Base-by-base conservation (phyloP, 2,113 vertebrate genomes). In the Zosterops hypoxanthus region DNA sequence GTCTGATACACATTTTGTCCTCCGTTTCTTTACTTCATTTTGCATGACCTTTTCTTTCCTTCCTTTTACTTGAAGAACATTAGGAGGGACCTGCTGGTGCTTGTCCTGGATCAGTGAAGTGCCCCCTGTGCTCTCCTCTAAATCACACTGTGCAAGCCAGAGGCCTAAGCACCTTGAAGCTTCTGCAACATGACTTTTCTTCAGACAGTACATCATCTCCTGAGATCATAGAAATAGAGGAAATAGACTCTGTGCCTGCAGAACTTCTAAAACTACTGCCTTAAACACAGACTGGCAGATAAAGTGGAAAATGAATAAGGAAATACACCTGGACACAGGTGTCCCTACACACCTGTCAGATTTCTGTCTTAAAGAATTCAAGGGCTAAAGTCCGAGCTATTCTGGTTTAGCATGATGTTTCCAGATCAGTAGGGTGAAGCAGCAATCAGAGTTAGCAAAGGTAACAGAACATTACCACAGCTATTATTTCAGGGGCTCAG, bases 141-240 rank as follows among this genome's bases (percentile, higher is more conserved):
- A 82, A 81, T 86, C 82, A 94, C 25, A 76, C 34, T 68, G 6
- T 65, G 39, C 87, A 71, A 94, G 33, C 39, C 66, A 75, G 56
- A 92, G 73, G 56, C 50, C 94, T 83, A 84, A 95, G 91, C n/a
- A 86, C 28, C 53, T 21, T 71, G 86, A 95, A 92, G 33, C 33
- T 91, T 92, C 78, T 87, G 68, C 73, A 94, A 26, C 52, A 68
- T 22, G 21, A 33, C 85, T 97, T 94, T 92, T 95, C 90, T 95
- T 96, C 81, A 80, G 94, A 95, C 94, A 91, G 28, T 81, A 33
- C 73, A 68, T 88, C 49, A 78, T 66, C 55, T 41, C 77, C 29
- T 81, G 83, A 94, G 77, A 95, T 46, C 26, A 52, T 5, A 24
- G 44, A 46, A 46, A 34, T 5, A 26, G 75, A 47, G 64, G 52